Percentiles rank a stretch among this genome's conserved stretches.
Conservation (phyloP, 2,797 vertebrate species). For the Rhynchotus rufescens region DNA sequence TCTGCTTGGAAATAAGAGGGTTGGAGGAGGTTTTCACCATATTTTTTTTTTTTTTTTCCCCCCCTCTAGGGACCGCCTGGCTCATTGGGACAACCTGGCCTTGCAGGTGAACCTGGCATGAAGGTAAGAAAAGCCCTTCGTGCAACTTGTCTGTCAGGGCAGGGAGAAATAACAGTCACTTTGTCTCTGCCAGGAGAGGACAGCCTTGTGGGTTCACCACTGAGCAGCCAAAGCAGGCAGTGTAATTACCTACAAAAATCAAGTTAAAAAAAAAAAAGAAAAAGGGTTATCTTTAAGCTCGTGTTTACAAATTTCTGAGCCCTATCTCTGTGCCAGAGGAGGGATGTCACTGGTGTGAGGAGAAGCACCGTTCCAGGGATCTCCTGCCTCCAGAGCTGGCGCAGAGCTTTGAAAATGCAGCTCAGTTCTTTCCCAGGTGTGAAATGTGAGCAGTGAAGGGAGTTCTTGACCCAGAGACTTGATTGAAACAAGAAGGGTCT, state of each 20-base stretch:
- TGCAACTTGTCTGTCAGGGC: background rate
- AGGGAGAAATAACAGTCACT: background rate
- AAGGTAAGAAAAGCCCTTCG: slow-evolving; percentile 84
- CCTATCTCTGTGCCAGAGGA: accelerated
- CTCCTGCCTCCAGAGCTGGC: background rate
- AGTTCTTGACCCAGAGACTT: background rate
- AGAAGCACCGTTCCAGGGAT: background rate
- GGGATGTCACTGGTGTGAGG: background rate
- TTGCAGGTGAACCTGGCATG: slow-evolving; percentile 88
- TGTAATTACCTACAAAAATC: background rate
- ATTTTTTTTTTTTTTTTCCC: background rate
- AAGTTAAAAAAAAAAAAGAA: background rate
- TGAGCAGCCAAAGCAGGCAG: background rate
- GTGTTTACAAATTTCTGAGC: background rate
- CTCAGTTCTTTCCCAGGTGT: background rate
- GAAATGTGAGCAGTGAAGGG: background rate
- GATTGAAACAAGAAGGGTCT: background rate
- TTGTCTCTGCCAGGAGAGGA: background rate
- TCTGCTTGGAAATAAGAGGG: background rate
- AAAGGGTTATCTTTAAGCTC: background rate
- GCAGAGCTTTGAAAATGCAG: background rate
- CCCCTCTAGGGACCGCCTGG: slow-evolving; percentile 77
- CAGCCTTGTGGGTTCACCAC: background rate
- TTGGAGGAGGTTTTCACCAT: slow-evolving; percentile 2
- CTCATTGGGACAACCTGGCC: slow-evolving; percentile 79